A percentile compares a stretch with the other conserved stretches of the same genome.
These are phyloP conservation scores for Ryuthela nishihirai DNA, from an alignment of 2,888 invertebrate genomes.

Conservation along the genomic window DNA sequence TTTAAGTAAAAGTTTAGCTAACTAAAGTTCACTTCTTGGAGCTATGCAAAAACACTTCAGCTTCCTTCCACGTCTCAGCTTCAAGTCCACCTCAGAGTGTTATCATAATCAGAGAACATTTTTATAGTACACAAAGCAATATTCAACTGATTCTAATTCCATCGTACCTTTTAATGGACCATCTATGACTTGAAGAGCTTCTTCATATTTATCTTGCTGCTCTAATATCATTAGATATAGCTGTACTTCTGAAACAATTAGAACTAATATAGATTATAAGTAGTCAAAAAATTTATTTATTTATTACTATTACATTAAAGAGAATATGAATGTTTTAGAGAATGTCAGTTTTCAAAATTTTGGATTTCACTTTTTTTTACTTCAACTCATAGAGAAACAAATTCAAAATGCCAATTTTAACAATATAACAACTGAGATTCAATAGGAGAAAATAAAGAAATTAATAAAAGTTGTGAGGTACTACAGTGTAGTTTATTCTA, in stretches of 20 bases:
- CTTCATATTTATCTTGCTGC: slow-evolving; percentile 67
- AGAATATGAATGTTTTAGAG: not conserved
- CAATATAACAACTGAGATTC: too few species aligned
- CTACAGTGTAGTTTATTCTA: too few species aligned
- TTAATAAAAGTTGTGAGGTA: too few species aligned
- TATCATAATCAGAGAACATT: not conserved
- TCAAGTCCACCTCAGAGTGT: too few species aligned
- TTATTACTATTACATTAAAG: not conserved
- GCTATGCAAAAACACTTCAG: too few species aligned
- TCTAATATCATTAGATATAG: slow-evolving; percentile 84
- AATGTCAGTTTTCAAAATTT: not conserved
- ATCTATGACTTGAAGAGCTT: slow-evolving; percentile 74
- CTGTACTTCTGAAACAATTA: slow-evolving; percentile 65
- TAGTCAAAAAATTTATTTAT: not conserved
- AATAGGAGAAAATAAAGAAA: too few species aligned
- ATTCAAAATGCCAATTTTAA: too few species aligned
- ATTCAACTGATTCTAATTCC: not conserved
- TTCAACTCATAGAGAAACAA: too few species aligned
- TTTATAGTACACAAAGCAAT: not conserved
- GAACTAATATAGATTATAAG: not conserved
- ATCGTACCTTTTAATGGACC: slow-evolving; percentile 67
- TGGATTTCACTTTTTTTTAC: too few species aligned
- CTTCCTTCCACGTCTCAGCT: too few species aligned
- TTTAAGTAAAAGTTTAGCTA: too few species aligned
- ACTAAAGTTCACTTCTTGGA: too few species aligned